These are phyloP conservation scores for Leucophora obtusa DNA, from an alignment of 2,888 invertebrate genomes.

Conservation along the genomic window DNA sequence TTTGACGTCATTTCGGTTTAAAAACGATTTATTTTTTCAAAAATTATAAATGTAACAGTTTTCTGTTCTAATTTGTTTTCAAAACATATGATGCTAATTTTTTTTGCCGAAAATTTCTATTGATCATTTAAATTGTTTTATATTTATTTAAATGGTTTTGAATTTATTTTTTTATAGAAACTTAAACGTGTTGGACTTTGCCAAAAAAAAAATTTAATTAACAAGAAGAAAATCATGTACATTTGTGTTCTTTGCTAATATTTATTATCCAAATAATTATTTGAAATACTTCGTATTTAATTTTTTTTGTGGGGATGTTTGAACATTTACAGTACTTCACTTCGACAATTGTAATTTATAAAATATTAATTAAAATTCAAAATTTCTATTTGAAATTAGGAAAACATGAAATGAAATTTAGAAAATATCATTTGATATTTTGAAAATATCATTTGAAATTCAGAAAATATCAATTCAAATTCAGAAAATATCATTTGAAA, in stretches of 20 bases:
- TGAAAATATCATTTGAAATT: too few species aligned
- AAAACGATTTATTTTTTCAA: background rate
- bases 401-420: too few species aligned
- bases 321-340: background rate
- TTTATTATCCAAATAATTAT: constrained; percentile 36
- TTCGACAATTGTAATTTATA: too few species aligned
- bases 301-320: background rate
- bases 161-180: background rate
- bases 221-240: background rate
- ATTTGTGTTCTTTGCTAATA: constrained; percentile 1
- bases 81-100: background rate
- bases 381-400: too few species aligned
- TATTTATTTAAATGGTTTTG: background rate
- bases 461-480: too few species aligned
- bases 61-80: background rate
- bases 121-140: constrained; percentile 4
- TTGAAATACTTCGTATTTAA: constrained; percentile 4
- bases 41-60: background rate
- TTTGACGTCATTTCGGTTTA: constrained; percentile 28
- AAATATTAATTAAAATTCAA: too few species aligned
- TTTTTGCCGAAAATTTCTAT: background rate
- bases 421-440: too few species aligned
- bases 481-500: too few species aligned
- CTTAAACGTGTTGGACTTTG: constrained; percentile 10
- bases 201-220: background rate